Evolutionary conservation across 2,113 vertebrate genomes (phyloP).

Genomic region (Pterocles orientalis): DNA sequence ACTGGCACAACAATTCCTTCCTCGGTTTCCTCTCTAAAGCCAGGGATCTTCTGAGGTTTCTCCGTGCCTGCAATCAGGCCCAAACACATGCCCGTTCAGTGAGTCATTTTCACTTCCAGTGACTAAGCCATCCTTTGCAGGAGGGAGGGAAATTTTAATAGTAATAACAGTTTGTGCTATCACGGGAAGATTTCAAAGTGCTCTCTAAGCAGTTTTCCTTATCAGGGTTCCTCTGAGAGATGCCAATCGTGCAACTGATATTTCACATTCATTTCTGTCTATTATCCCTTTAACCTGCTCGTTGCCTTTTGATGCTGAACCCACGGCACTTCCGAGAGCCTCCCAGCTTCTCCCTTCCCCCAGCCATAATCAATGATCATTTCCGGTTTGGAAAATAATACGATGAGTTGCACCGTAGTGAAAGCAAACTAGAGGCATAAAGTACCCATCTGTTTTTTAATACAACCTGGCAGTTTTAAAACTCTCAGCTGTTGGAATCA

Average conservation of each 20-base stretch:
- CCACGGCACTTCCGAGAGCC: not conserved
- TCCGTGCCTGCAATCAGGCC: not conserved
- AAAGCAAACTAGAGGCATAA: not conserved
- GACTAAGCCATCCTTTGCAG: not conserved
- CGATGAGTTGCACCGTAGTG: not conserved
- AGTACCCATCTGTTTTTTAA: not conserved
- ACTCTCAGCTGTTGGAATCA: not conserved
- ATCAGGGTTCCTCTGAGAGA: slow-evolving; percentile 3
- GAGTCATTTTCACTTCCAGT: slow-evolving; percentile 2
- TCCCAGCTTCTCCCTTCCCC: not conserved
- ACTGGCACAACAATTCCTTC: not conserved
- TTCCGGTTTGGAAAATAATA: not conserved
- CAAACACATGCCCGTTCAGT: not conserved
- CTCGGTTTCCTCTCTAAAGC: not conserved
- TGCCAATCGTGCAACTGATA: not conserved
- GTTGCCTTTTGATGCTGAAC: not conserved
- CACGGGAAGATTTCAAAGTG: not conserved
- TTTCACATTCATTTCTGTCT: not conserved
- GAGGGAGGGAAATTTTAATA: not conserved
- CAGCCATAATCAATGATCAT: not conserved
- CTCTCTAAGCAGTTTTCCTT: slow-evolving; percentile 25
- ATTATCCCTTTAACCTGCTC: not conserved
- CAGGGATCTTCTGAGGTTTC: not conserved
- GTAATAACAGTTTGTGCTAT: slow-evolving; percentile 24
- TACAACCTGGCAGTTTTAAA: not conserved